Evolutionary conservation across 2,797 vertebrate genomes (phyloP).

Genomic region (Phoebastria nigripes): DNA sequence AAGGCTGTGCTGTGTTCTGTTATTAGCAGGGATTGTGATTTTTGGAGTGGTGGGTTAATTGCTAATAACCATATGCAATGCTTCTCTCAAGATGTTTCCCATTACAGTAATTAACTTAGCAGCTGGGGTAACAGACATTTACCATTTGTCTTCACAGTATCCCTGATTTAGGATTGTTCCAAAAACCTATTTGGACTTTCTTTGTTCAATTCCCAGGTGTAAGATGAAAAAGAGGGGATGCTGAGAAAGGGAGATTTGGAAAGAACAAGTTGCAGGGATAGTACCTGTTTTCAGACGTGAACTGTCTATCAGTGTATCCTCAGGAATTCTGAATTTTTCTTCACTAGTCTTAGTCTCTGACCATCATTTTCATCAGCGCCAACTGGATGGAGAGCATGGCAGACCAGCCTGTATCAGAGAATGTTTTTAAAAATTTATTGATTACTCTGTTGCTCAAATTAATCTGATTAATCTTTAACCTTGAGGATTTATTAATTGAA

Average conservation of each 20-base stretch:
- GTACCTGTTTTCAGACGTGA: not conserved
- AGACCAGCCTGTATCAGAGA: not conserved
- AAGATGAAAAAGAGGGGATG: not conserved
- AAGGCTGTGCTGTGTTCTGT: slow-evolving; percentile 69
- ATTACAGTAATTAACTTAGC: slow-evolving; percentile 80
- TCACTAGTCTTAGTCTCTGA: not conserved
- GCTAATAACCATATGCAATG: slow-evolving; percentile 77
- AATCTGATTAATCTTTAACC: not conserved
- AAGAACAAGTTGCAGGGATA: not conserved
- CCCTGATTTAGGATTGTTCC: slow-evolving; percentile 59
- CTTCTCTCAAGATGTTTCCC: slow-evolving; percentile 79
- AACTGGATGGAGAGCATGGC: not conserved
- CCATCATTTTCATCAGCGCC: not conserved
- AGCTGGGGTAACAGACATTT: slow-evolving; percentile 78
- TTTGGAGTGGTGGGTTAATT: slow-evolving; percentile 78
- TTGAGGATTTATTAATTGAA: not conserved
- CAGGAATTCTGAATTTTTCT: not conserved
- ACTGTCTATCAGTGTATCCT: not conserved
- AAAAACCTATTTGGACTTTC: slow-evolving; percentile 45
- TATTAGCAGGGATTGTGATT: slow-evolving; percentile 76
- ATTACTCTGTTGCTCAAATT: not conserved
- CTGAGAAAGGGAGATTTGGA: not conserved
- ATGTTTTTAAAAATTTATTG: not conserved
- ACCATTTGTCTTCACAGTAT: slow-evolving; percentile 75
- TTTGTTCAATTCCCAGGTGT: slow-evolving; percentile 42